Evolutionary conservation across 2,797 vertebrate species (phyloP), one percentile per base, ranked within the genome.

Genomic region (Leuciscus waleckii): DNA sequence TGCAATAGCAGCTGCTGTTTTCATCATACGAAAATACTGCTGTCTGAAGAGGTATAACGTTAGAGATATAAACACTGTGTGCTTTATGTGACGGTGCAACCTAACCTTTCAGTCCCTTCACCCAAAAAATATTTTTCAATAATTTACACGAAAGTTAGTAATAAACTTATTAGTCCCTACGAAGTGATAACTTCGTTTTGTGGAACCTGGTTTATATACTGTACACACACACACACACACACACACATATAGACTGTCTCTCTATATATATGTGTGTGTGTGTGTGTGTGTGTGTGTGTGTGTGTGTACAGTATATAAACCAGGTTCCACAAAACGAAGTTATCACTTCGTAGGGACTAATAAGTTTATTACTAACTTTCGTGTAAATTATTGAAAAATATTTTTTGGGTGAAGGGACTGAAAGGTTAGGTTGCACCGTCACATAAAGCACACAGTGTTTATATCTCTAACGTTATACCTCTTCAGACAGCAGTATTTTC

Each of bases 1-100:
- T 46, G 93, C 94, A 19, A 13, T 91, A 56, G 87, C 91, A 68
- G 92, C 93, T 54, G 94, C 94, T 49, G 82, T 91, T 86, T 91
- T 94, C 90, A 94, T 95, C 90, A 93, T 94, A 87, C 91, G 91
- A 87, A 94, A 93, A 91, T 95, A 94, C 91, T 95, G 94, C 90
- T 94, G 93, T 90, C 91, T 87, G 63, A 92, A 92, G 88, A 95
- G 93, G 95, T 95, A 49, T 5, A 29, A 29, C 29, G 29, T 29
- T 29, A 93, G 19, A 23, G 14, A n/a, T 3, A 14, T 8, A 1
- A 46, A 65, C 11, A 43, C 11, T 14, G 23, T 21, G 56, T 67
- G 17, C 17, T 65, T 79, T 46, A 79, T 63, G 10, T 46, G n/a
- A 68, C 63, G 6, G 0, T 46, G 19, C 29, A 67, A n/a, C 29